These are phyloP conservation scores for Andrena bicolor DNA, from an alignment of 2,888 invertebrate genomes.

Conservation along the genomic window DNA sequence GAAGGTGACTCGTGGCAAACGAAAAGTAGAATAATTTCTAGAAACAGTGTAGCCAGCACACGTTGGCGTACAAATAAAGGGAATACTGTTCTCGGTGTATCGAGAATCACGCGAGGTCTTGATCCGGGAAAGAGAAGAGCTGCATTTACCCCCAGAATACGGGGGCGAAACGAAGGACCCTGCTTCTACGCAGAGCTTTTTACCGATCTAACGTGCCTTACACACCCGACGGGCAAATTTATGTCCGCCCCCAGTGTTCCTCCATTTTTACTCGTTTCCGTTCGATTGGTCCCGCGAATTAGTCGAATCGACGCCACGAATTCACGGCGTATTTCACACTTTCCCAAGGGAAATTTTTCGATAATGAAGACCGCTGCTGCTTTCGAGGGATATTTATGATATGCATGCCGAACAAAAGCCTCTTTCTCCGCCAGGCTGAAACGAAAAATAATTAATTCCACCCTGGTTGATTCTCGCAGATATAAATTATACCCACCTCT, in stretches of 20 bases:
- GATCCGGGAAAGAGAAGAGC: no score
- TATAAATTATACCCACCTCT: neutral
- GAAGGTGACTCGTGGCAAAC: neutral
- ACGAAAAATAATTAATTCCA: neutral
- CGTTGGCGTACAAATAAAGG: neutral
- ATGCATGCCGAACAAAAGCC: neutral
- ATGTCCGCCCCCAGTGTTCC: neutral
- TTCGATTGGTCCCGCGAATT: slow-evolving; percentile 1
- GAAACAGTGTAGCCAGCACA: neutral
- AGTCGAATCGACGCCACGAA: neutral
- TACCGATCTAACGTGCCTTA: neutral
- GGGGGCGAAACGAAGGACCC: neutral
- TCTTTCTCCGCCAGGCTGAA: neutral
- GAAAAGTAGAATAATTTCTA: neutral
- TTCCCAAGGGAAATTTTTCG: neutral
- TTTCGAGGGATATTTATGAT: neutral
- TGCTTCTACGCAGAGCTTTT: neutral
- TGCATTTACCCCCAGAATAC: neutral
- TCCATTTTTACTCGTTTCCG: neutral
- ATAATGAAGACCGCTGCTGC: neutral
- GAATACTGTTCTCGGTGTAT: neutral
- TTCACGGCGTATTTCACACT: neutral
- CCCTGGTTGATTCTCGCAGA: neutral
- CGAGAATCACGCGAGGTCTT: no score
- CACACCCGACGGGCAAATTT: neutral